Base-by-base conservation (phyloP, 1,140 invertebrate species). In the Parasteatoda tepidariorum region DNA sequence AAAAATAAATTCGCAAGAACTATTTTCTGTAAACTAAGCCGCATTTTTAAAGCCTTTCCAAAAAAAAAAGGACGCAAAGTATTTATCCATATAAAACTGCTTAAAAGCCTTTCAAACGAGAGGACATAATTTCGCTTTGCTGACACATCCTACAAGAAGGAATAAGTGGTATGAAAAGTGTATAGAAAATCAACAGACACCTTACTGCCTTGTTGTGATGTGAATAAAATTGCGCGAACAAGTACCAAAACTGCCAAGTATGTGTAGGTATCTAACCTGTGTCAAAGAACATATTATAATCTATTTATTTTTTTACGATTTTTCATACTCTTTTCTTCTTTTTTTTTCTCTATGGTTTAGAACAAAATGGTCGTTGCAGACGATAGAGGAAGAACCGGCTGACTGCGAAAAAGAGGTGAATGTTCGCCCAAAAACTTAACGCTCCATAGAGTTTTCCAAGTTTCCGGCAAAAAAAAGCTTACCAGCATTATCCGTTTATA, bases 311-410 rank as follows among this genome's bases (percentile, higher is more conserved):
- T 61, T 61, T 61, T 24, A 26, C 26, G 59, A 22, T 68, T 26
- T 68, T 22, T 24, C 66, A n/a, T 28, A 4, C 70, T 31, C 70
- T 31, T 73, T 73, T 73, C 15, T 57, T 33, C 5, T 11, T 75
- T 62, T 62, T 75, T 62, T 74, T 74, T 13, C 11, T 54, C 26
- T 73, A 11, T 62, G 28, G 33, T 66, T 34, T 68, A 33, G 24
- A 71, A 71, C 38, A 38, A 71, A 55, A 71, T n/a, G 30, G 48
- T 38, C 68, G 28, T 18, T 3, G 48, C 73, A 75, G 73, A 75
- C 73, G 73, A 75, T 41, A 24, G 33, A 75, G 73, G 73, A 75
- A 75, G 73, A 75, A 75, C 73, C 73, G 73, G 73, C 57, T 75
- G 73, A 75, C 55, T 75, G 73, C 30, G 18, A 62, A 57, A 75